Conservation (phyloP, 1,140 invertebrate genomes). For the Mactra quadrangularis region DNA sequence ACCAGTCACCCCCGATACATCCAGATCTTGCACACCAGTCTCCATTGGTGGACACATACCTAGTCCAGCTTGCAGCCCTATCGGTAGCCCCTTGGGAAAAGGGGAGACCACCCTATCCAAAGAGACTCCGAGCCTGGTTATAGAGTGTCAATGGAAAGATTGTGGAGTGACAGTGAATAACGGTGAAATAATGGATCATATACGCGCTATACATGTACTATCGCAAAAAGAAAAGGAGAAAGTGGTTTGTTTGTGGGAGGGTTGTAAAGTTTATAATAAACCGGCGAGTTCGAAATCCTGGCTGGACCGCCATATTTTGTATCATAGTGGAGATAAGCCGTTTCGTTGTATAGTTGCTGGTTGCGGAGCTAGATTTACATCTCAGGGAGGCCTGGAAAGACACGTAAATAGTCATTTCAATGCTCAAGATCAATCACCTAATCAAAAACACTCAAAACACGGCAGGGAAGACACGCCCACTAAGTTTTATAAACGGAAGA, state of each 20-base stretch:
- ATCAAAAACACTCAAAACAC: constrained; percentile 74
- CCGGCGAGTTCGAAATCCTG: constrained; percentile 95
- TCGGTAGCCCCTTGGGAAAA: constrained; percentile 36
- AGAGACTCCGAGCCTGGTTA: constrained; percentile 22
- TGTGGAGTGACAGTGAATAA: constrained; percentile 90
- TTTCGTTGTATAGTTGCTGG: constrained; percentile 97
- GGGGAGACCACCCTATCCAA: constrained; percentile 42
- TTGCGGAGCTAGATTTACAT: constrained; percentile 95
- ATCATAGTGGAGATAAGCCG: constrained; percentile 94
- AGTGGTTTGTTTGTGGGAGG: constrained; percentile 95
- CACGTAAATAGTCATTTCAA: constrained; percentile 97
- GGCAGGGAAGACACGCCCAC: constrained; percentile 86
- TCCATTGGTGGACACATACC: constrained; percentile 18
- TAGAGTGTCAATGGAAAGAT: constrained; percentile 91
- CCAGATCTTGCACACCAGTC: constrained; percentile 47
- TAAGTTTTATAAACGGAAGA: constrained; percentile 86
- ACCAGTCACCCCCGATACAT: constrained; percentile 53
- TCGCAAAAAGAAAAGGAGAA: constrained; percentile 91
- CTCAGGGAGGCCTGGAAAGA: constrained; percentile 94
- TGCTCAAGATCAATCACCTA: constrained; percentile 84
- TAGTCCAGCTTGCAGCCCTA: constrained; percentile 42
- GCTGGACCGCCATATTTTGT: constrained; percentile 96
- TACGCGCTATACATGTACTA: constrained; percentile 94
- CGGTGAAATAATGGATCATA: constrained; percentile 93
- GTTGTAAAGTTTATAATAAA: constrained; percentile 97